A percentile compares a stretch with the other conserved stretches of the same genome.
These are phyloP conservation scores for Tylochromis polylepis DNA, from an alignment of 2,113 vertebrate genomes.

Conservation along the genomic window DNA sequence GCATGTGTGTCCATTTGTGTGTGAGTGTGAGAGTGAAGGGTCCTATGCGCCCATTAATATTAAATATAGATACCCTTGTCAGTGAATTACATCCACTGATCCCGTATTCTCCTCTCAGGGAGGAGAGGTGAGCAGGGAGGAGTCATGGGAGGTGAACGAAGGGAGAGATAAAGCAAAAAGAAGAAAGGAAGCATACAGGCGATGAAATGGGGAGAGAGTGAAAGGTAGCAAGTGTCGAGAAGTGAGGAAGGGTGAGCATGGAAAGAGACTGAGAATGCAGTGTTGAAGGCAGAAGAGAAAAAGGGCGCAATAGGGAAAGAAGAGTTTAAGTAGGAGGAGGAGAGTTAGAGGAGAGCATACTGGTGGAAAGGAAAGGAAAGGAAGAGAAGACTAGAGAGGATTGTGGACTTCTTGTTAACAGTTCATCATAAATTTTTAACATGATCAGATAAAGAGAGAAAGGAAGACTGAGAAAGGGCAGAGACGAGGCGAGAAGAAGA, in stretches of 20 bases:
- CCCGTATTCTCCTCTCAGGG: constrained; percentile 77
- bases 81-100: constrained; percentile 89
- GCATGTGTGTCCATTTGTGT: constrained; percentile 58
- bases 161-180: constrained; percentile 39
- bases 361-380: neutral
- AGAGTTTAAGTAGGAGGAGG: neutral
- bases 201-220: constrained; percentile 3
- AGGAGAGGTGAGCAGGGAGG: constrained; percentile 63
- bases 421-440: constrained; percentile 2
- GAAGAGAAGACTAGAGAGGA: neutral
- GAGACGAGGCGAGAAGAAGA: neutral
- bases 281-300: neutral
- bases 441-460: neutral
- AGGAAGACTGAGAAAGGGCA: neutral
- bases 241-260: neutral
- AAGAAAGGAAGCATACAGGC: constrained; percentile 9
- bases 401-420: neutral
- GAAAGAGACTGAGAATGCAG: neutral
- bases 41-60: constrained; percentile 90
- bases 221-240: neutral
- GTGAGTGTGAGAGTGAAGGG: constrained; percentile 66
- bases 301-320: neutral
- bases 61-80: constrained; percentile 99
- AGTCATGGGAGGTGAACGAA: constrained; percentile 50
- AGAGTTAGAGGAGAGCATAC: neutral